Evolutionary conservation across 1,140 invertebrate genomes (phyloP).

Genomic region (Pseudomyrmex gracilis): DNA sequence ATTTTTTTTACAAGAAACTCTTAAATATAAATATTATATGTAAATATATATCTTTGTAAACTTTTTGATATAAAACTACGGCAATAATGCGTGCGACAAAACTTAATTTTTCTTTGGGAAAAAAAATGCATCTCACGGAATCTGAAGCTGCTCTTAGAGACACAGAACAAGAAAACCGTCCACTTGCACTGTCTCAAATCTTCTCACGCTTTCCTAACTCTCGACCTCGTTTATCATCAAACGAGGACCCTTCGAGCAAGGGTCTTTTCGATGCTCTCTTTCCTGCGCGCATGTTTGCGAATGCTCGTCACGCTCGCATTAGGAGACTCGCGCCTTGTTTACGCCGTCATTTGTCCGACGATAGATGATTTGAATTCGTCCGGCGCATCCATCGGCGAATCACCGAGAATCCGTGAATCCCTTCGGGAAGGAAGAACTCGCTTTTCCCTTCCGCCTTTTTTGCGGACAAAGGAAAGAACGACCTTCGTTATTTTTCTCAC

Average conservation of each 20-base stretch:
- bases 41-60: not conserved
- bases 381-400: constrained; percentile 55
- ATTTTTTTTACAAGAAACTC: too few relatives aligned
- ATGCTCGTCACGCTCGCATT: constrained; percentile 72
- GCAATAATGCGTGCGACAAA: constrained; percentile 8
- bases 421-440: not conserved
- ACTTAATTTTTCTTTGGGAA: not conserved
- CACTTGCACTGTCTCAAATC: constrained; percentile 60
- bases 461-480: constrained; percentile 36
- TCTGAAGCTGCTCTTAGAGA: constrained; percentile 28
- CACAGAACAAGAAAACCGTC: constrained; percentile 21
- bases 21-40: too few relatives aligned
- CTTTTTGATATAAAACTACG: constrained; percentile 25
- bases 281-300: constrained; percentile 32
- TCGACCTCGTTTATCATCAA: constrained; percentile 47
- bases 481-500: constrained; percentile 37
- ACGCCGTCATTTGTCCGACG: constrained; percentile 69
- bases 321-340: constrained; percentile 70
- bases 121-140: constrained; percentile 32
- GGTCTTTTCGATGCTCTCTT: constrained; percentile 33
- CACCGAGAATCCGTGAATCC: constrained; percentile 14
- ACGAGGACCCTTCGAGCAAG: constrained; percentile 56
- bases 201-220: constrained; percentile 49
- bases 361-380: constrained; percentile 70
- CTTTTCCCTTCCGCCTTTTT: not conserved